Conservation (phyloP, 35 echinoderm and acorn worm genomes). For the Anneissia japonica region DNA sequence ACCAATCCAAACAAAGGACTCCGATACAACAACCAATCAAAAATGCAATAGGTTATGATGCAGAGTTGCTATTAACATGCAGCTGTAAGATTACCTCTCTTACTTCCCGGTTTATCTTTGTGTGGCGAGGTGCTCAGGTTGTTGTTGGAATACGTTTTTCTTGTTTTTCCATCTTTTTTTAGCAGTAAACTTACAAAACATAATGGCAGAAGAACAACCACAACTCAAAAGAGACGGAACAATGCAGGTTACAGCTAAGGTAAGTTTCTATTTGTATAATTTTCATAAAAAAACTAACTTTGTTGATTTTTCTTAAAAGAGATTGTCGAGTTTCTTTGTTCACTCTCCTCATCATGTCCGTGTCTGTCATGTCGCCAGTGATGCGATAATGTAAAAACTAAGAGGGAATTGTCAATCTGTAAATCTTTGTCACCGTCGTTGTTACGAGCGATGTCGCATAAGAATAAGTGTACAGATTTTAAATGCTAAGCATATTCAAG, state of each 20-base stretch:
- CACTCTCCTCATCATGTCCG: too few species aligned
- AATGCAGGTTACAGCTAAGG: background rate
- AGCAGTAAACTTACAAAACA: background rate
- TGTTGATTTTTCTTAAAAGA: background rate
- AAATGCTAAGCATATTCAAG: too few species aligned
- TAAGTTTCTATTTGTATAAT: background rate
- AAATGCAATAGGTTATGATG: background rate
- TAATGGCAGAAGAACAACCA: background rate
- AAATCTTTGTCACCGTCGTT: too few species aligned
- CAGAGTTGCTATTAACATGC: background rate
- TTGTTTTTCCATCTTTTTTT: background rate
- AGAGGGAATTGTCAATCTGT: too few species aligned
- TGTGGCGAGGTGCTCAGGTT: background rate
- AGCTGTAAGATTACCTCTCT: background rate
- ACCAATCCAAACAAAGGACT: background rate
- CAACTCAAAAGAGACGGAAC: slow-evolving; percentile 1
- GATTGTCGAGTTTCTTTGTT: background rate
- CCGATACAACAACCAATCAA: background rate
- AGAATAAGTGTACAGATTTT: too few species aligned
- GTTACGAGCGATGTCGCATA: too few species aligned
- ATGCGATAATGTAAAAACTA: too few species aligned
- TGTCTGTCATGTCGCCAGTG: too few species aligned
- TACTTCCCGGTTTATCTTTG: background rate
- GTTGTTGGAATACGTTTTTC: background rate
- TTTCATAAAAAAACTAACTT: background rate